Percentiles rank a stretch among this genome's conserved stretches.
These are phyloP conservation scores for Labrus mixtus DNA, from an alignment of 2,113 vertebrate species.

Conservation along the genomic window DNA sequence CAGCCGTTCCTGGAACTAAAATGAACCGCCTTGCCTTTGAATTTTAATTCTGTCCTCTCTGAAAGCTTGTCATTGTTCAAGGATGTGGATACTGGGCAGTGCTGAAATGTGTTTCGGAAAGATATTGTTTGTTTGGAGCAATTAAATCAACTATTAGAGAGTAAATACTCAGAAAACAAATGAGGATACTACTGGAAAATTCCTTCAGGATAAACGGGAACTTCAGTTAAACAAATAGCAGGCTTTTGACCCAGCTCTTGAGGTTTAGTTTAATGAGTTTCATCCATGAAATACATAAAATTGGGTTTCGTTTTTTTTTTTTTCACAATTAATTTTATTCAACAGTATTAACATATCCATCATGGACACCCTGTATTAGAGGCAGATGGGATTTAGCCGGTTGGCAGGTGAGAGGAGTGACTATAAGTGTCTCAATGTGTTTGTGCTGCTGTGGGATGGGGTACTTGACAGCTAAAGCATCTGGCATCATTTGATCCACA, in stretches of 20 bases:
- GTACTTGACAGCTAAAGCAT: constrained; percentile 20
- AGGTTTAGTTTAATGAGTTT: constrained; percentile 43
- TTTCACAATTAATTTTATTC: constrained; percentile 14
- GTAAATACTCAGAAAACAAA: constrained; percentile 67
- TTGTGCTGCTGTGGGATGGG: constrained; percentile 5
- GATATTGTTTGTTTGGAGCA: constrained; percentile 76
- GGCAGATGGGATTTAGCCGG: neutral
- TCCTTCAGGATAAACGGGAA: constrained; percentile 28
- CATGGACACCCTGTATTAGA: constrained; percentile 15
- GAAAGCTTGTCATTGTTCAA: constrained; percentile 78
- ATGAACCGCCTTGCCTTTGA: constrained; percentile 75
- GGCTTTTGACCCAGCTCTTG: constrained; percentile 17
- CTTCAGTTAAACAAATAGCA: constrained; percentile 23
- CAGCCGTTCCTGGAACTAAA: constrained; percentile 72
- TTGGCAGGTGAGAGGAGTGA: constrained; percentile 18
- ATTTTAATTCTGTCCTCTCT: constrained; percentile 79
- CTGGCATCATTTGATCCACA: constrained; percentile 44
- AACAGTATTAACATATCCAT: neutral
- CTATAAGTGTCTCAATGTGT: neutral
- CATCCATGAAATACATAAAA: constrained; percentile 6
- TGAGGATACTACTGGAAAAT: constrained; percentile 46
- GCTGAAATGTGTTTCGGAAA: constrained; percentile 78
- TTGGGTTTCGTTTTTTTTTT: neutral
- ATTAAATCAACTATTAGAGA: constrained; percentile 77
- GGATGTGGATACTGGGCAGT: constrained; percentile 70